Conservation (phyloP, 2,113 vertebrate genomes). For the Taxidea taxus region DNA sequence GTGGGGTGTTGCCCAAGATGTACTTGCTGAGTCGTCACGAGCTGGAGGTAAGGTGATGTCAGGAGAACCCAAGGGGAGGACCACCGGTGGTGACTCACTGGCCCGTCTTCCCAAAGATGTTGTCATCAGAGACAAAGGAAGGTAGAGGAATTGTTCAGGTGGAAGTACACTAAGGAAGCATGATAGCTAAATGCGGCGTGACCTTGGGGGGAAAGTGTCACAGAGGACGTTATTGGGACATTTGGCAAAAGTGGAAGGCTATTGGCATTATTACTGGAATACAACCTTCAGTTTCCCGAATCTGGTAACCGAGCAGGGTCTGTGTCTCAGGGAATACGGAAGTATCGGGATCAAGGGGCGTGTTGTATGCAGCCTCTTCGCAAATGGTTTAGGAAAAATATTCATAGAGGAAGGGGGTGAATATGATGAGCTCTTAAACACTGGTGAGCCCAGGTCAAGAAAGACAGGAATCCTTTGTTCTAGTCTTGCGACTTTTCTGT, state of each 20-base stretch:
- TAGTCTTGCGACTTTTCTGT: not conserved
- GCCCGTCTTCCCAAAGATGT: not conserved
- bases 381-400: not conserved
- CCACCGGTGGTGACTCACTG: fast-evolving
- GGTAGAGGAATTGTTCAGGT: not conserved
- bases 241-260: not conserved
- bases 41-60: too few species aligned
- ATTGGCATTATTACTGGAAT: not conserved
- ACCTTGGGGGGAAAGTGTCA: not conserved
- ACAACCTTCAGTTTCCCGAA: not conserved
- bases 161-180: not conserved
- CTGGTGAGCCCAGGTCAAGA: fast-evolving
- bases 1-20: not conserved
- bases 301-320: not conserved
- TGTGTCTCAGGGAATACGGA: not conserved
- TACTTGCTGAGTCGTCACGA: fast-evolving
- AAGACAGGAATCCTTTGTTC: not conserved
- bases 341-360: not conserved
- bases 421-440: not conserved
- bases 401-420: not conserved
- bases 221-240: not conserved
- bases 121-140: not conserved
- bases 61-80: not conserved
- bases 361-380: not conserved
- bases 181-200: not conserved